A percentile compares a stretch with the other conserved stretches of the same genome.
These are phyloP conservation scores for Zaprionus taronus DNA, from an alignment of 1,140 invertebrate genomes.

Conservation along the genomic window DNA sequence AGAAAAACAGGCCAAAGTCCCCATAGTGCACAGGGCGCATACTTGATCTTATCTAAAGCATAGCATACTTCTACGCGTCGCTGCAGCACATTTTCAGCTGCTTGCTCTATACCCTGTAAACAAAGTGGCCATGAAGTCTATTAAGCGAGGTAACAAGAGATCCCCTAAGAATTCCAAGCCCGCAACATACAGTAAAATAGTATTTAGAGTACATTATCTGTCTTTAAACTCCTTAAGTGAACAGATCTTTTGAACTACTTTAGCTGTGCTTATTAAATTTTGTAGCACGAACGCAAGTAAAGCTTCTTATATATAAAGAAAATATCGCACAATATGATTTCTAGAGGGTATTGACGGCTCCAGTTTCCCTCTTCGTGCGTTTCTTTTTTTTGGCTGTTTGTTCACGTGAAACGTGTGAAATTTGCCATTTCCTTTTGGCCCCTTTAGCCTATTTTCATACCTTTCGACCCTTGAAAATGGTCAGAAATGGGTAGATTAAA, in stretches of 20 bases:
- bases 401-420: constrained; percentile 50
- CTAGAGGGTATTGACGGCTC: not conserved
- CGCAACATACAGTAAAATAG: too few species aligned
- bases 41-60: constrained; percentile 59
- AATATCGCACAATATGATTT: not conserved
- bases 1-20: too few species aligned
- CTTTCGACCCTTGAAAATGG: not conserved
- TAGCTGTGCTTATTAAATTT: too few species aligned
- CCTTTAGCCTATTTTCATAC: not conserved
- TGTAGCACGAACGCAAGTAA: too few species aligned
- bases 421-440: constrained; percentile 43
- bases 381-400: constrained; percentile 15
- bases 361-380: not conserved
- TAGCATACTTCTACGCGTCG: constrained; percentile 34
- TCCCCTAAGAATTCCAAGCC: too few species aligned
- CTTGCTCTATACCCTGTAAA: not conserved
- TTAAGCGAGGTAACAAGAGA: not conserved
- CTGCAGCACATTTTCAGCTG: constrained; percentile 6
- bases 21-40: constrained; percentile 28
- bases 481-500: too few species aligned
- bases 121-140: not conserved
- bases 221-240: too few species aligned
- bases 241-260: too few species aligned
- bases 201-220: too few species aligned
- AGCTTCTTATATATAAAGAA: too few species aligned